Evolutionary conservation across 2,113 vertebrate genomes (phyloP).

Genomic region (Macquaria australasica): DNA sequence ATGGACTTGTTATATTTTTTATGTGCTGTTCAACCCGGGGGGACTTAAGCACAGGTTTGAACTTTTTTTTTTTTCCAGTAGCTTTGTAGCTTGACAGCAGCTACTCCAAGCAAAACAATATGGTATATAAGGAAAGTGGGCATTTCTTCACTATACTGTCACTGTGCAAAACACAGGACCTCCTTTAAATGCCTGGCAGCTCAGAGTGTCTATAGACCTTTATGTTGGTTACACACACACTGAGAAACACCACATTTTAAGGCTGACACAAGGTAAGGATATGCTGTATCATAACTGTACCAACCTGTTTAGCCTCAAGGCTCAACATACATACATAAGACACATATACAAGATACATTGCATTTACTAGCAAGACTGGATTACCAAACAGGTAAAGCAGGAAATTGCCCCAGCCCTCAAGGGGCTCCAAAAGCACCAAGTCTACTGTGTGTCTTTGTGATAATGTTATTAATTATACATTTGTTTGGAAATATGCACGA

Average conservation of each 20-base stretch:
- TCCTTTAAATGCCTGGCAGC: neutral
- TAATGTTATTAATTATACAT: neutral
- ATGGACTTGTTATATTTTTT: neutral
- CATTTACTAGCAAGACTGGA: neutral
- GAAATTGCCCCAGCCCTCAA: neutral
- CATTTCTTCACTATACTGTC: neutral
- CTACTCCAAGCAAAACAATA: constrained; percentile 5
- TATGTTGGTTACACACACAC: neutral
- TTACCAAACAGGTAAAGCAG: neutral
- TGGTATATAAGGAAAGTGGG: neutral
- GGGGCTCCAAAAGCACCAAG: neutral
- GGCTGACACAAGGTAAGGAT: neutral
- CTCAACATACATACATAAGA: neutral
- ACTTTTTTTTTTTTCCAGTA: neutral
- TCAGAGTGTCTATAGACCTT: neutral
- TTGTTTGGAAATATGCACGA: neutral
- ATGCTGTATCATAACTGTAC: neutral
- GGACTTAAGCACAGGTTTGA: neutral
- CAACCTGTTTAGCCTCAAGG: neutral
- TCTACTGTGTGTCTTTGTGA: neutral
- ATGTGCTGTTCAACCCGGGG: neutral
- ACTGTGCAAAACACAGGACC: neutral
- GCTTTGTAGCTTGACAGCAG: constrained; percentile 1
- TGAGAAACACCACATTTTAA: neutral
- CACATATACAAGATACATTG: neutral